Evolutionary conservation across 2,888 invertebrate species (phyloP).

Genomic region (Drosophila leonis): DNA sequence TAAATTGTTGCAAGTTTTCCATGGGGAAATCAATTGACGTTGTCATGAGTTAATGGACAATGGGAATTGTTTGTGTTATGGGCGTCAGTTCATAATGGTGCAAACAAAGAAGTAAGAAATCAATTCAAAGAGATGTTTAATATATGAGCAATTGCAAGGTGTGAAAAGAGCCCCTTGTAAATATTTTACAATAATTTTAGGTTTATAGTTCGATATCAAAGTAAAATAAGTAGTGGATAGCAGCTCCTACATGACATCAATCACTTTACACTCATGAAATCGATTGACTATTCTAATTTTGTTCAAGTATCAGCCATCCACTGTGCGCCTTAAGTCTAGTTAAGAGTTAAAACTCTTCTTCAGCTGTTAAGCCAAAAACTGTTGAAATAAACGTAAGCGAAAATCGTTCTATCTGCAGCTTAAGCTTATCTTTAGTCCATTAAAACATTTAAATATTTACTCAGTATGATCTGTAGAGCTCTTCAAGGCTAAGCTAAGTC

Average conservation of each 20-base stretch:
- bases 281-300: too few relatives aligned
- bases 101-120: slow-evolving; percentile 25
- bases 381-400: not conserved
- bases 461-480: not conserved
- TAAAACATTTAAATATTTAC: not conserved
- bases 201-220: not conserved
- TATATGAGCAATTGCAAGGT: not conserved
- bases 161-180: not conserved
- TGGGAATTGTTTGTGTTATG: slow-evolving; percentile 54
- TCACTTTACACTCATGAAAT: not conserved
- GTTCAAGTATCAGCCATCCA: too few relatives aligned
- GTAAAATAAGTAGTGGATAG: not conserved
- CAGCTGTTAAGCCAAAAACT: too few relatives aligned
- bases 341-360: not conserved
- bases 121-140: not conserved
- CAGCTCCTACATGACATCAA: not conserved
- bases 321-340: not conserved
- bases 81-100: not conserved
- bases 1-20: slow-evolving; percentile 68
- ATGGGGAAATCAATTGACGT: slow-evolving; percentile 69
- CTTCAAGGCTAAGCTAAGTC: slow-evolving; percentile 9
- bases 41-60: slow-evolving; percentile 73
- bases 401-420: not conserved
- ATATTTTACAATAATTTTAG: too few relatives aligned
- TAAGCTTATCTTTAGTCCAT: not conserved